Percentiles rank a stretch among this genome's conserved stretches.
phyloP scores from a whole-genome alignment of 1,140 invertebrate genomes.

The Panagrolaimus sp. region DNA sequence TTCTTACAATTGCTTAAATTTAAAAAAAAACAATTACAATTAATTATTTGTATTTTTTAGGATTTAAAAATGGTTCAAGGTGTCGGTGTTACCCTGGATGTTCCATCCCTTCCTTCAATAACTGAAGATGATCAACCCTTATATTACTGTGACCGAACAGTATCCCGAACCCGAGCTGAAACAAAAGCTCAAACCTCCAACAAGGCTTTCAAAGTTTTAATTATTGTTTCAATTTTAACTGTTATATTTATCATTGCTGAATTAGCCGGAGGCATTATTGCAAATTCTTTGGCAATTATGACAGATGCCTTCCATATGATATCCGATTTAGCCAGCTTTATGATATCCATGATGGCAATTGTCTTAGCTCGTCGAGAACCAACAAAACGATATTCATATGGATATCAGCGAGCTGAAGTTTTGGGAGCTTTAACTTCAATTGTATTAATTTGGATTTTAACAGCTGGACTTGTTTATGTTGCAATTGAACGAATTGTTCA shows the following conservation, averaged over 20 bases:
- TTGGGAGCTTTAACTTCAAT: slow-evolving; percentile 68
- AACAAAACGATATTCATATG: slow-evolving; percentile 71
- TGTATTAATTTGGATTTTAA: slow-evolving; percentile 93
- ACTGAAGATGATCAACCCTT: slow-evolving; percentile 6
- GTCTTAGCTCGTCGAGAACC: slow-evolving; percentile 79
- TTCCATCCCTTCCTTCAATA: background rate
- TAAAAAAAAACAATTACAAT: no score
- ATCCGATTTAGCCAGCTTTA: slow-evolving; percentile 90
- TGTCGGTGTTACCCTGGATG: no score
- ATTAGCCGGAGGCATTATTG: slow-evolving; percentile 51
- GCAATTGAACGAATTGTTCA: slow-evolving; percentile 78
- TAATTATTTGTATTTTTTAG: background rate
- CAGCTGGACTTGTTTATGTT: slow-evolving; percentile 84
- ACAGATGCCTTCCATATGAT: slow-evolving; percentile 92
- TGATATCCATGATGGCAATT: slow-evolving; percentile 89
- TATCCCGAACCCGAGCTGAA: background rate
- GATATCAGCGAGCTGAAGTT: slow-evolving; percentile 76
- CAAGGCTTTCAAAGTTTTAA: slow-evolving; percentile 46
- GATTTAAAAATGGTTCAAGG: slow-evolving; percentile 11
- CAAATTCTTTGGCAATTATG: slow-evolving; percentile 76
- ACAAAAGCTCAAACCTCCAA: slow-evolving; percentile 19
- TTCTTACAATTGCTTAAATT: no score
- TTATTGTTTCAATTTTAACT: slow-evolving; percentile 49
- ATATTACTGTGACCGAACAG: slow-evolving; percentile 8
- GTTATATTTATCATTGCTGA: slow-evolving; percentile 50